phyloP scores from a whole-genome alignment of 2,888 invertebrate genomes.

The Pseudoips prasinana region DNA sequence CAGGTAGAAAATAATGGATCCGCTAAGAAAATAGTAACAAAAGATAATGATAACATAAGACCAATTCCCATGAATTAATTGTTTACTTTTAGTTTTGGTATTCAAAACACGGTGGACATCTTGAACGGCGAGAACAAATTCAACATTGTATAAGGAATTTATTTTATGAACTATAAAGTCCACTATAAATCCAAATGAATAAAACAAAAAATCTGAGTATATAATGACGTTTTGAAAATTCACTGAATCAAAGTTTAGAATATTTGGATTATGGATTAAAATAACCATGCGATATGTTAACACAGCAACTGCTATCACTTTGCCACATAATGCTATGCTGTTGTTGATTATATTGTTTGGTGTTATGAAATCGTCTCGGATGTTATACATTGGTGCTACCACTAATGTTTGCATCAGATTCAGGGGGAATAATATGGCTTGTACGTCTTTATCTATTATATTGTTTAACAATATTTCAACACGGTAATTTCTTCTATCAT shows the following conservation, averaged over 20 bases:
- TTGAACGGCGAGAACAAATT: not conserved
- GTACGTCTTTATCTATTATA: slow-evolving; percentile 19
- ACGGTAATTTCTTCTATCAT: not conserved
- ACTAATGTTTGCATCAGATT: slow-evolving; percentile 17
- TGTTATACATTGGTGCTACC: slow-evolving; percentile 19
- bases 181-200: not conserved
- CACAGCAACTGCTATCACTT: not conserved
- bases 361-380: slow-evolving; percentile 19
- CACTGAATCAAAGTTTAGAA: not conserved
- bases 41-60: not conserved
- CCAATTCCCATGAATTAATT: not conserved
- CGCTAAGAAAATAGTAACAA: not conserved
- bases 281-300: not conserved
- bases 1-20: not conserved
- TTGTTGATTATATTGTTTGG: slow-evolving; percentile 8
- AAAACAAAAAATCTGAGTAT: not conserved
- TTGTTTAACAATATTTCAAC: slow-evolving; percentile 2
- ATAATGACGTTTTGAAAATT: not conserved
- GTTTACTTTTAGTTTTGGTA: not conserved
- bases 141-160: not conserved
- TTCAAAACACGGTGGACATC: not conserved
- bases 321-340: not conserved
- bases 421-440: slow-evolving; percentile 20
- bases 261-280: not conserved
- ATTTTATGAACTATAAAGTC: not conserved